Percentiles rank a stretch among this genome's conserved stretches.
These are phyloP conservation scores for Aleiodes testaceus DNA, from an alignment of 2,888 invertebrate genomes.

Conservation along the genomic window DNA sequence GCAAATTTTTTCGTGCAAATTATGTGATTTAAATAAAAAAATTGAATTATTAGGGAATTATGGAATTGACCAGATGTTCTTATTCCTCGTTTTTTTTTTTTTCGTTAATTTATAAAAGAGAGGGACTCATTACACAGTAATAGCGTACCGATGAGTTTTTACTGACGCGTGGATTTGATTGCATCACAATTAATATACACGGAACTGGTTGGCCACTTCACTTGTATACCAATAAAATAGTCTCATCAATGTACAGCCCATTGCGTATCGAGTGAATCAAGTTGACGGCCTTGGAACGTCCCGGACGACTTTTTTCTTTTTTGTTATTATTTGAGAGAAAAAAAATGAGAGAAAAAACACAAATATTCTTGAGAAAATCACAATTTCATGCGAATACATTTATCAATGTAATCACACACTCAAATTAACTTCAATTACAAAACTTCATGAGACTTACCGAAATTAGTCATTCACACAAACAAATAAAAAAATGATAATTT, in stretches of 20 bases:
- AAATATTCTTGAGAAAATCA: not conserved
- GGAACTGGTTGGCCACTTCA: constrained; percentile 56
- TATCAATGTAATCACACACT: not conserved
- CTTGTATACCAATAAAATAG: constrained; percentile 12
- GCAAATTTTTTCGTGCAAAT: no score
- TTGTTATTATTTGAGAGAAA: constrained; percentile 19
- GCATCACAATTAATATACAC: constrained; percentile 61
- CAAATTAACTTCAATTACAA: constrained; percentile 13
- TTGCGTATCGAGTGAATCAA: constrained; percentile 34
- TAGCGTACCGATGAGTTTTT: not conserved
- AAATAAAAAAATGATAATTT: no score
- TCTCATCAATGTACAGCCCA: constrained; percentile 21
- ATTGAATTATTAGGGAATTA: no score
- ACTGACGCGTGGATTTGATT: constrained; percentile 46
- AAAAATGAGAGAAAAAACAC: constrained; percentile 15
- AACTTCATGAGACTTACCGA: not conserved
- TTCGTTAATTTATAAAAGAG: no score
- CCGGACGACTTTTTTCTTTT: constrained; percentile 20
- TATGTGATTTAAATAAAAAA: no score
- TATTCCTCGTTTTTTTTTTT: no score
- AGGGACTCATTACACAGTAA: no score
- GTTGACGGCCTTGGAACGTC: constrained; percentile 48
- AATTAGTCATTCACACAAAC: no score
- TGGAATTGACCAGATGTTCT: no score
- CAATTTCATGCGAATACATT: constrained; percentile 17